A percentile compares a stretch with the other conserved stretches of the same genome.
Evolutionary conservation across 2,888 invertebrate species (phyloP).

Genomic region (Germaria angustata): DNA sequence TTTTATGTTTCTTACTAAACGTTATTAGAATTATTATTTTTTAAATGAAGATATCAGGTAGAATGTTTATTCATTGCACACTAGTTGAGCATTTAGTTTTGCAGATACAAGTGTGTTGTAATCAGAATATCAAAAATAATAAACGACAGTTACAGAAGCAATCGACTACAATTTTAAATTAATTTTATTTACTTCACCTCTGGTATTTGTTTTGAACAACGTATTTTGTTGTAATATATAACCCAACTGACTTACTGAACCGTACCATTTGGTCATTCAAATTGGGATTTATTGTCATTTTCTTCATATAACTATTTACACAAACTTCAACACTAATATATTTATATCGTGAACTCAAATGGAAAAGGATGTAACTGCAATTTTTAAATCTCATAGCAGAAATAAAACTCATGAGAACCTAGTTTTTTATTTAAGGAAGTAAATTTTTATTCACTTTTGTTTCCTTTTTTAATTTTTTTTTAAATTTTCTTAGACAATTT

Average conservation of each 20-base stretch:
- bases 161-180: not conserved
- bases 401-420: not conserved
- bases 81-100: too few species aligned
- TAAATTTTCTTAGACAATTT: too few species aligned
- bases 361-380: not conserved
- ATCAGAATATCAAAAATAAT: not conserved
- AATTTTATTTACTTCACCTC: not conserved
- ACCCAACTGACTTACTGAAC: conserved; percentile 33
- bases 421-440: too few species aligned
- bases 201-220: not conserved
- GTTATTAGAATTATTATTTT: too few species aligned
- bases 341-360: not conserved
- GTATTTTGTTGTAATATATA: not conserved
- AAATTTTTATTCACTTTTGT: too few species aligned
- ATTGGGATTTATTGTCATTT: conserved; percentile 1
- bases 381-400: not conserved
- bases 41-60: too few species aligned
- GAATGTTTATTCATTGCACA: too few species aligned
- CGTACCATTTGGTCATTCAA: conserved; percentile 22
- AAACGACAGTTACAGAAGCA: not conserved
- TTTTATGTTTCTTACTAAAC: too few species aligned
- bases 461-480: too few species aligned
- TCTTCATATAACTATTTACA: not conserved
- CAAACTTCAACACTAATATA: not conserved
- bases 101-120: not conserved